A percentile compares a stretch with the other conserved stretches of the same genome.
These are phyloP conservation scores for Echinometra lucunter DNA, from an alignment of 53 echinoderm and acorn worm species.

Conservation along the genomic window DNA sequence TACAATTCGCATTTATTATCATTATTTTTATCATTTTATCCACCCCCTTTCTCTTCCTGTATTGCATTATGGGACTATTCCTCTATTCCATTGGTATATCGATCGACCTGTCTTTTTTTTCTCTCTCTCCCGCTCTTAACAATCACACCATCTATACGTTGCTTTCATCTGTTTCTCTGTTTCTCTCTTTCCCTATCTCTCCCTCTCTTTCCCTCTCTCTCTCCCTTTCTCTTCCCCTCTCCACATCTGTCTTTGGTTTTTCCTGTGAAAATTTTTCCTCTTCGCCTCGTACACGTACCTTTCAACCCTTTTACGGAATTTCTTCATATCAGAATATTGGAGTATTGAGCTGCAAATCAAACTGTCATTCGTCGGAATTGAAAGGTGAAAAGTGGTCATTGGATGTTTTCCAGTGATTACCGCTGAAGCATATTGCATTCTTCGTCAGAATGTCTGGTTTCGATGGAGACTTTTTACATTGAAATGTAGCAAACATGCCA, in stretches of 20 bases:
- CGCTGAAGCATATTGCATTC: neutral
- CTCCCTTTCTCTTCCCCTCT: neutral
- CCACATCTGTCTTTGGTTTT: neutral
- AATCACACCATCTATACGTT: too few species aligned
- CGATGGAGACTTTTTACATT: slow-evolving; percentile 25
- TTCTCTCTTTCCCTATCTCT: neutral
- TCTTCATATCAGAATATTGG: neutral
- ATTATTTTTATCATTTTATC: too few species aligned
- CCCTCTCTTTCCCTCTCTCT: neutral
- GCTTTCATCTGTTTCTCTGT: neutral
- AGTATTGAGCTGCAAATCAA: slow-evolving; percentile 4
- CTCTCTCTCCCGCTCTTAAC: too few species aligned
- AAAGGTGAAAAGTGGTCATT: slow-evolving; percentile 43
- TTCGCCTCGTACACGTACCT: neutral
- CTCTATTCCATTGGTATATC: too few species aligned
- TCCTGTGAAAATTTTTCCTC: neutral
- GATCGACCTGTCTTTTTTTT: too few species aligned
- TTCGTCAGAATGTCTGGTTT: neutral
- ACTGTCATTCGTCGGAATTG: slow-evolving; percentile 36
- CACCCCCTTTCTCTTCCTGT: too few species aligned
- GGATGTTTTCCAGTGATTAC: slow-evolving; percentile 29
- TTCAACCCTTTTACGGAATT: neutral
- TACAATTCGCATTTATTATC: too few species aligned
- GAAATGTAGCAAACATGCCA: slow-evolving; percentile 36
- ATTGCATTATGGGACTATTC: too few species aligned